Conservation (phyloP, 2,113 vertebrate genomes). For the Austrofundulus limnaeus region DNA sequence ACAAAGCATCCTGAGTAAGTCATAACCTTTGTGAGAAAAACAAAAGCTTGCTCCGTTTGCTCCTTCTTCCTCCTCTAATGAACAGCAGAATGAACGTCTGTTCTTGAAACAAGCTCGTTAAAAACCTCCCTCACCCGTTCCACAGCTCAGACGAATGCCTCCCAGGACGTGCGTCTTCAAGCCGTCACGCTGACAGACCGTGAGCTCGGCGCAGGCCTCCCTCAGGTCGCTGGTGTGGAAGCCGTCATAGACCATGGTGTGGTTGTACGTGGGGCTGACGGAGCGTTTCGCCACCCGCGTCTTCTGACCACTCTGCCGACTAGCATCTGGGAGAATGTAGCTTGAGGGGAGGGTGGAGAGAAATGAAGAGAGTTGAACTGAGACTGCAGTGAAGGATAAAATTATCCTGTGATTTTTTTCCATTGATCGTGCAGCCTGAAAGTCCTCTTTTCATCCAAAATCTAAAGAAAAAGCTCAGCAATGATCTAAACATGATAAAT, state of each 20-base stretch:
- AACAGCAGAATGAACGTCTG: neutral
- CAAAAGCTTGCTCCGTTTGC: too few species aligned
- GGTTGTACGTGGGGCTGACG: conserved; percentile 90
- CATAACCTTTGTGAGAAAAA: too few species aligned
- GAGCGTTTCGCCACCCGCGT: conserved; percentile 85
- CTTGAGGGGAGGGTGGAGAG: conserved; percentile 64
- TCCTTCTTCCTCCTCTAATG: too few species aligned
- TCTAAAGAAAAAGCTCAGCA: too few species aligned
- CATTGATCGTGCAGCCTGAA: too few species aligned
- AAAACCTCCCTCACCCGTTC: conserved; percentile 81
- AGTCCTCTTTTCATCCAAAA: too few species aligned
- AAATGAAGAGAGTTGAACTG: neutral
- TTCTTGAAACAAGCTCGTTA: too few species aligned
- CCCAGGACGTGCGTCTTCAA: conserved; percentile 83
- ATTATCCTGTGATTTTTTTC: too few species aligned
- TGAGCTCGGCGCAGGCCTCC: conserved; percentile 92
- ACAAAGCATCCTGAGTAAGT: too few species aligned
- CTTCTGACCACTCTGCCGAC: conserved; percentile 87
- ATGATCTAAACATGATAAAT: too few species aligned
- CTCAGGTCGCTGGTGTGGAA: conserved; percentile 86
- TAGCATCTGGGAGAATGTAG: conserved; percentile 91
- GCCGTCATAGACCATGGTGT: conserved; percentile 98
- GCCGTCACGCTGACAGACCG: conserved; percentile 87
- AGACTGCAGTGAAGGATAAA: neutral
- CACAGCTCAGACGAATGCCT: conserved; percentile 89